Conservation (phyloP, 2,888 invertebrate species). For the Halictus quadricinctus region DNA sequence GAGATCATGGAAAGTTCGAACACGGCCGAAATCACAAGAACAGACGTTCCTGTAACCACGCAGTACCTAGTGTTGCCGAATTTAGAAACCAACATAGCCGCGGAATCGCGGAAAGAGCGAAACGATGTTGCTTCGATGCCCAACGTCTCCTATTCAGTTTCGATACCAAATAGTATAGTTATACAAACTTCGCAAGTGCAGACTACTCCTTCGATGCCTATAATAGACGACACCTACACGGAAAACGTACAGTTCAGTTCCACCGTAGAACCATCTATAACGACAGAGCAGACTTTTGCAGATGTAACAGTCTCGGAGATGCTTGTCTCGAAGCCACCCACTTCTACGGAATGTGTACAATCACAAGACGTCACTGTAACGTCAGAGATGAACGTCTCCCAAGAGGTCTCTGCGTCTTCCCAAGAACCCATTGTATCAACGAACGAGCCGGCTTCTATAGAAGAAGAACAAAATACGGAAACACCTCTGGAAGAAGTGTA, state of each 20-base stretch:
- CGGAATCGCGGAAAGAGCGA: slow-evolving; percentile 63
- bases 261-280: slow-evolving; percentile 57
- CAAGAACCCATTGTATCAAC: slow-evolving; percentile 57
- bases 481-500: slow-evolving; percentile 52
- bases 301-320: slow-evolving; percentile 74
- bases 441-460: slow-evolving; percentile 43
- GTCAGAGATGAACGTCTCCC: slow-evolving; percentile 60
- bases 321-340: slow-evolving; percentile 69
- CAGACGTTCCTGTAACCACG: slow-evolving; percentile 70
- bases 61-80: slow-evolving; percentile 75
- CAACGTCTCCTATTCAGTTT: slow-evolving; percentile 75
- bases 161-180: slow-evolving; percentile 74
- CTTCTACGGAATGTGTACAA: slow-evolving; percentile 48
- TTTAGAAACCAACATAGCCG: slow-evolving; percentile 70
- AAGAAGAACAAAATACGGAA: slow-evolving; percentile 35
- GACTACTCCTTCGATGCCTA: slow-evolving; percentile 80
- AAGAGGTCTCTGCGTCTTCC: slow-evolving; percentile 44
- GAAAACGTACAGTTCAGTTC: slow-evolving; percentile 70
- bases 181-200: slow-evolving; percentile 72
- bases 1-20: slow-evolving; percentile 73
- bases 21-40: slow-evolving; percentile 55
- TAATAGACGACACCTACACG: slow-evolving; percentile 78
- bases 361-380: slow-evolving; percentile 55
- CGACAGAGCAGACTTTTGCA: slow-evolving; percentile 66
- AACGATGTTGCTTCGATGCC: slow-evolving; percentile 62